A percentile compares a stretch with the other conserved stretches of the same genome.
Evolutionary conservation across 2,113 vertebrate species (phyloP).

Genomic region (Pycnonotus jocosus): DNA sequence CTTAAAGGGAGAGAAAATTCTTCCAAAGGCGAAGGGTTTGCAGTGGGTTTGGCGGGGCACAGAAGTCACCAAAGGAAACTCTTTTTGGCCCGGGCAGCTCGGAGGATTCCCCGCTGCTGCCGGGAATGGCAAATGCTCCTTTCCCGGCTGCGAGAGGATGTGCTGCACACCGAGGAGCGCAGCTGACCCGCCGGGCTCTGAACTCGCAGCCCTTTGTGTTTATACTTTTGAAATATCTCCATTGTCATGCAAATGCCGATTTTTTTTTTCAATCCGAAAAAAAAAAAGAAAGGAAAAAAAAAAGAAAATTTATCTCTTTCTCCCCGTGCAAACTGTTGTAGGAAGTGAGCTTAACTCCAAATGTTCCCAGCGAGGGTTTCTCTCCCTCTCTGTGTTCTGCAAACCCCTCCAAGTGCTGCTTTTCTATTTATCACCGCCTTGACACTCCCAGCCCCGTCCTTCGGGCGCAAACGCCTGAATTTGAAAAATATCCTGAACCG

Average conservation of each 20-base stretch:
- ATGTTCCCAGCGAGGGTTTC: neutral
- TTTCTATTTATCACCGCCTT: neutral
- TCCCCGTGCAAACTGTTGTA: conserved; percentile 28
- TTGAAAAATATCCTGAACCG: neutral
- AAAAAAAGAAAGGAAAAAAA: neutral
- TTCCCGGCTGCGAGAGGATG: conserved; percentile 7
- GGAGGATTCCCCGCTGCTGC: neutral
- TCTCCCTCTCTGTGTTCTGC: conserved; percentile 9
- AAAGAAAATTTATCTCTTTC: conserved; percentile 27
- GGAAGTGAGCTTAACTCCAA: conserved; percentile 51
- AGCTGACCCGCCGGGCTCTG: conserved; percentile 59
- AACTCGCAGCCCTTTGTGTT: conserved; percentile 72
- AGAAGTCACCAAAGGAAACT: neutral
- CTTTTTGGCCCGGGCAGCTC: neutral
- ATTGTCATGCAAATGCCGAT: conserved; percentile 78
- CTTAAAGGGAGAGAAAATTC: neutral
- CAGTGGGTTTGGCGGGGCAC: neutral
- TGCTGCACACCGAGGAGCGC: conserved; percentile 4
- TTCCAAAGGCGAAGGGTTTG: neutral
- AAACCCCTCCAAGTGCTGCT: neutral
- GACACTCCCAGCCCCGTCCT: neutral
- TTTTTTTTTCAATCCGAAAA: conserved; percentile 23
- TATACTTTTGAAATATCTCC: conserved; percentile 75
- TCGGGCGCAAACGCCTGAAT: neutral
- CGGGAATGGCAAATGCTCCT: neutral